Percentiles rank a stretch among this genome's conserved stretches.
Evolutionary conservation across 37 sponge, comb jelly and placozoan genomes (phyloP).

Genomic region (Spongilla lacustris): DNA sequence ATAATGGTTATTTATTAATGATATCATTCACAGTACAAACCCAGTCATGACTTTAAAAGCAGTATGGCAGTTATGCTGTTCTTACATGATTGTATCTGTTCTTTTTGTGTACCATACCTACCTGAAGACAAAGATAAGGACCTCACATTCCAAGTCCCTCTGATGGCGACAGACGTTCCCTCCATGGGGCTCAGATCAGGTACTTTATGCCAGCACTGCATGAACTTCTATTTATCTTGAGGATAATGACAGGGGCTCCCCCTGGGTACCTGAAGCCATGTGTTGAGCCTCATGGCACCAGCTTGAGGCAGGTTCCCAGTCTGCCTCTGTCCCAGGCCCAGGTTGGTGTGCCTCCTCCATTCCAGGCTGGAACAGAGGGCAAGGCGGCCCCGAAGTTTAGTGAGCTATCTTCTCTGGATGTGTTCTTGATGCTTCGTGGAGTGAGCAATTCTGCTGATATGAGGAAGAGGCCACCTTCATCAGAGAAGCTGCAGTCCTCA

Average conservation of each 20-base stretch:
- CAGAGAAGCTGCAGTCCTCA: not conserved
- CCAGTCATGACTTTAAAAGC: too few species aligned
- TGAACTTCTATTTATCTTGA: not conserved
- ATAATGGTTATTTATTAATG: too few species aligned
- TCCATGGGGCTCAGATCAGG: not conserved
- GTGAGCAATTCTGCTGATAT: not conserved
- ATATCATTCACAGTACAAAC: too few species aligned
- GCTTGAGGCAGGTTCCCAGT: not conserved
- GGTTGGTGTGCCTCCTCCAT: not conserved
- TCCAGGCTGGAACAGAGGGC: not conserved
- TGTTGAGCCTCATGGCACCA: not conserved
- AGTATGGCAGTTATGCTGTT: not conserved
- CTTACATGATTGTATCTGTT: not conserved
- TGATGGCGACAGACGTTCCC: not conserved
- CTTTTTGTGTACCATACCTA: not conserved
- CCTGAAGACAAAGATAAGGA: not conserved
- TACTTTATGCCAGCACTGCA: not conserved
- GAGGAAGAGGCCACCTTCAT: not conserved
- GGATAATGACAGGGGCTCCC: not conserved
- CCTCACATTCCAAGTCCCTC: not conserved
- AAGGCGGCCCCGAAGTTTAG: not conserved
- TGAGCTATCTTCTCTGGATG: conserved; percentile 30
- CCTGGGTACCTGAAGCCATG: not conserved
- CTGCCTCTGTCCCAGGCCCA: too few species aligned
- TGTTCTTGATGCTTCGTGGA: conserved; percentile 54